Evolutionary conservation across 2,888 invertebrate species (phyloP).

Genomic region (Hydroisotoma schaefferi): DNA sequence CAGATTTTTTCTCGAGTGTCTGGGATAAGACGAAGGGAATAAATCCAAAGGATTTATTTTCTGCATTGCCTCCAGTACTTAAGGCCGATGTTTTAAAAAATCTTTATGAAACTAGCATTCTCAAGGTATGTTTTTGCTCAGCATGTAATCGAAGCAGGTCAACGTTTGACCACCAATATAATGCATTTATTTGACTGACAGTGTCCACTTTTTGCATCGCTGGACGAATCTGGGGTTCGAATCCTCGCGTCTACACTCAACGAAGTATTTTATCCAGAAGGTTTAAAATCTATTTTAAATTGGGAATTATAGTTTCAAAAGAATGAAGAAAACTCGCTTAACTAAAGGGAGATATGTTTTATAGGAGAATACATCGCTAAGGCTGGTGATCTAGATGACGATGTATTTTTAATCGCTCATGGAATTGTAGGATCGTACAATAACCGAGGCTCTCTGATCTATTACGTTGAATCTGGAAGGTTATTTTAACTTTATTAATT

Average conservation of each 20-base stretch:
- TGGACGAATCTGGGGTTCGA: constrained; percentile 41
- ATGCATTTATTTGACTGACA: too few species aligned
- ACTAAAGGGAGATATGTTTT: too few species aligned
- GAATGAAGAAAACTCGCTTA: too few species aligned
- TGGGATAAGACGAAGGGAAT: constrained; percentile 45
- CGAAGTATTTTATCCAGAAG: constrained; percentile 43
- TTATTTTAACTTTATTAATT: too few species aligned
- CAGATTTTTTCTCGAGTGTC: constrained; percentile 36
- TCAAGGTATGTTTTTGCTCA: constrained; percentile 36
- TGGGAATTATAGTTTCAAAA: too few species aligned
- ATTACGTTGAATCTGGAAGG: constrained; percentile 43
- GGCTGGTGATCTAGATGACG: constrained; percentile 43
- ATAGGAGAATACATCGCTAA: constrained; percentile 45
- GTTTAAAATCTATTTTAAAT: too few species aligned
- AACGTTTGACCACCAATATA: too few species aligned
- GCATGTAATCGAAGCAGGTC: too few species aligned
- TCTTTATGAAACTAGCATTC: constrained; percentile 36
- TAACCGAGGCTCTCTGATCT: constrained; percentile 37
- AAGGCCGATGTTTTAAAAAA: constrained; percentile 42
- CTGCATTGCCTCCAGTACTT: constrained; percentile 40
- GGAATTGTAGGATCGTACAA: constrained; percentile 43
- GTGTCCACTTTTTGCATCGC: constrained; percentile 26
- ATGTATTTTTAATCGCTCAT: constrained; percentile 41
- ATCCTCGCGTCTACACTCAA: constrained; percentile 32
- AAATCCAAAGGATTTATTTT: constrained; percentile 31